Percentiles rank a stretch among this genome's conserved stretches.
phyloP scores from a whole-genome alignment of 1,140 invertebrate genomes.

The Drosophila lacteicornis region DNA sequence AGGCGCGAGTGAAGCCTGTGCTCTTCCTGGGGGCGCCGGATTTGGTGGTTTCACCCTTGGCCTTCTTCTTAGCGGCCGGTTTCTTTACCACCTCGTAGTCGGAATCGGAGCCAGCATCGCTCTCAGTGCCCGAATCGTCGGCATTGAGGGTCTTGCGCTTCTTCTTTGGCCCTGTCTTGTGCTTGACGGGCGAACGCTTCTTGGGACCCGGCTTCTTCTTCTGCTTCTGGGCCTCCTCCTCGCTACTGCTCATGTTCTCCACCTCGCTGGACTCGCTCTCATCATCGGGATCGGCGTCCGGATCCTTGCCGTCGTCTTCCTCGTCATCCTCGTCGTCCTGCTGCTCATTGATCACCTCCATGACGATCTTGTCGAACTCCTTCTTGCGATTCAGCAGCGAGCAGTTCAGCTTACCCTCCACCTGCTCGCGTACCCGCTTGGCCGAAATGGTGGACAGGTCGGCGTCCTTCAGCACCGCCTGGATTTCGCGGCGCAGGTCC shows the following conservation, averaged over 20 bases:
- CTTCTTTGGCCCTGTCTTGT: conserved; percentile 85
- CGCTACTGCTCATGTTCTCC: conserved; percentile 83
- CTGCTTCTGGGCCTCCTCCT: conserved; percentile 71
- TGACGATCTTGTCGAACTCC: conserved; percentile 93
- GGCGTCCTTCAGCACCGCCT: conserved; percentile 92
- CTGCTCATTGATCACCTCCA: conserved; percentile 86
- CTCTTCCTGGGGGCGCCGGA: conserved; percentile 85
- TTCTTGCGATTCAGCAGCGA: conserved; percentile 92
- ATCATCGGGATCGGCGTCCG: conserved; percentile 85
- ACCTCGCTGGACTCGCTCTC: conserved; percentile 87
- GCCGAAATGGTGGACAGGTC: conserved; percentile 93
- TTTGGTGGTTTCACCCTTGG: conserved; percentile 79
- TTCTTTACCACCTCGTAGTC: conserved; percentile 90
- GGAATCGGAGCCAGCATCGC: conserved; percentile 91
- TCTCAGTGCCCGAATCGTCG: conserved; percentile 88
- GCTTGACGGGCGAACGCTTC: conserved; percentile 84
- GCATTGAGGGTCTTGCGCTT: conserved; percentile 86
- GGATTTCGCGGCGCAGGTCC: conserved; percentile 70
- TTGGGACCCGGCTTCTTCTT: conserved; percentile 84
- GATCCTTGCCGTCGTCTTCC: conserved; percentile 86
- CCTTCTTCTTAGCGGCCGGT: conserved; percentile 77
- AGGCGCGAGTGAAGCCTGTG: conserved; percentile 92
- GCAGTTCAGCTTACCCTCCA: conserved; percentile 92
- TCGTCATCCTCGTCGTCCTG: conserved; percentile 86
- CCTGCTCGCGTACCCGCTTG: conserved; percentile 95